Evolutionary conservation across 2,888 invertebrate genomes (phyloP), one percentile per base, ranked within the genome.

Genomic region (Eupithecia tripunctaria): DNA sequence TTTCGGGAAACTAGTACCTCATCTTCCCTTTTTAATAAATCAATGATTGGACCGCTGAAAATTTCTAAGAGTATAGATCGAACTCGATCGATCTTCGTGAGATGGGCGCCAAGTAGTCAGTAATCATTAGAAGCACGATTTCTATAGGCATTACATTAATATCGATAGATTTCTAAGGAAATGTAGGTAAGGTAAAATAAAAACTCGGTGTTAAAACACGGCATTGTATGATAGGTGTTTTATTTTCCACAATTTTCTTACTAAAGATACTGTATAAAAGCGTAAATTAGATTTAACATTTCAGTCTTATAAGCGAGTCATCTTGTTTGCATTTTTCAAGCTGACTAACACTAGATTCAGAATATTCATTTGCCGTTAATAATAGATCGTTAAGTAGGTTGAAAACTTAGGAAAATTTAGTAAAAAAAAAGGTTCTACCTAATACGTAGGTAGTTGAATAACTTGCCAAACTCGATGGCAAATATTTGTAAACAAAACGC

Each of bases 291-390:
- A 76, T 71, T 75, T 70, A 78, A 78, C 80, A 84, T 81, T 79
- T 86, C 86, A 86, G 86, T 86, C 86, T 86, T 86, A 82, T 85
- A 79, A 80, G 80, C 82, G 84, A 84, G 80, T 80, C 76, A 81
- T 78, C 79, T 77, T 77, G 67, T 68, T 59, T 79, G 76, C 79
- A 73, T 80, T 75, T 77, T 64, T 70, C 38, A 60, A 59, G 36
- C 25, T 65, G 60, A 47, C 21, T 59, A 60, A 15, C 27, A 51
- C 12, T 63, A 36, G 36, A 36, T 18, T 10, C 5, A n/a, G 18
- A 60, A n/a, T n/a, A n/a, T n/a, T 60, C 18, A 29, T 18, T 29
- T 25, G 27, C 15, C 25, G 15, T 59, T 15, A 27, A 27, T 14
- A 4, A 7, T n/a, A 27, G 27, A 59, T 25, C 25, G 27, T 5